A percentile compares a stretch with the other conserved stretches of the same genome.
Conservation (phyloP, 2,888 invertebrate genomes). For the Corythucha ciliata region DNA sequence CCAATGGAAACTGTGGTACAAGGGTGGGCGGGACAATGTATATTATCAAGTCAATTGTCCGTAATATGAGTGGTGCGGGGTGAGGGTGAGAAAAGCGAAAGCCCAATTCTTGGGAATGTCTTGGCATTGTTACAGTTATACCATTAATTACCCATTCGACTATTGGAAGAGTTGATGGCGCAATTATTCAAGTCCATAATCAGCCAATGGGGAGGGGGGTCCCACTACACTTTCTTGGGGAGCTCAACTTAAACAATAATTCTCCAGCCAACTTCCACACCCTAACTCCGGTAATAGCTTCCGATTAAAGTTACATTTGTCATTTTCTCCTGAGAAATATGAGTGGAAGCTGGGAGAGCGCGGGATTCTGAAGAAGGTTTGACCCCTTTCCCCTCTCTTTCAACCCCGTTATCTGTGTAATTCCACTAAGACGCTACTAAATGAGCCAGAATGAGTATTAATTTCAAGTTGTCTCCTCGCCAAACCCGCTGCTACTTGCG, state of each 20-base stretch:
- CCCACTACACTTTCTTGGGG: conserved; percentile 26
- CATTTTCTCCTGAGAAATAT: conserved; percentile 24
- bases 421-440: conserved; percentile 32
- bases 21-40: no score
- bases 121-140: conserved; percentile 30
- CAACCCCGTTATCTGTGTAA: conserved; percentile 28
- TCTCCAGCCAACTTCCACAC: conserved; percentile 28
- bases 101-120: conserved; percentile 27
- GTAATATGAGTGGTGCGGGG: conserved; percentile 14
- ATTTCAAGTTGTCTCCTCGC: conserved; percentile 28
- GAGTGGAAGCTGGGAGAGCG: background rate
- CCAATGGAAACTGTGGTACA: background rate
- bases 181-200: conserved; percentile 27
- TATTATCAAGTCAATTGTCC: conserved; percentile 28
- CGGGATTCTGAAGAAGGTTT: conserved; percentile 17
- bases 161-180: conserved; percentile 20
- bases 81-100: conserved; percentile 9
- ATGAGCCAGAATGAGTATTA: conserved; percentile 34
- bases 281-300: conserved; percentile 30
- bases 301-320: conserved; percentile 35
- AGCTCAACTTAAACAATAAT: conserved; percentile 31
- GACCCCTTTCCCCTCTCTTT: conserved; percentile 5
- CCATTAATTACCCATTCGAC: conserved; percentile 29
- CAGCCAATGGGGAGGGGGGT: conserved; percentile 23
- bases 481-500: conserved; percentile 18